These are phyloP conservation scores for Drosophila macrospina DNA, from an alignment of 2,888 invertebrate genomes.

Conservation along the genomic window DNA sequence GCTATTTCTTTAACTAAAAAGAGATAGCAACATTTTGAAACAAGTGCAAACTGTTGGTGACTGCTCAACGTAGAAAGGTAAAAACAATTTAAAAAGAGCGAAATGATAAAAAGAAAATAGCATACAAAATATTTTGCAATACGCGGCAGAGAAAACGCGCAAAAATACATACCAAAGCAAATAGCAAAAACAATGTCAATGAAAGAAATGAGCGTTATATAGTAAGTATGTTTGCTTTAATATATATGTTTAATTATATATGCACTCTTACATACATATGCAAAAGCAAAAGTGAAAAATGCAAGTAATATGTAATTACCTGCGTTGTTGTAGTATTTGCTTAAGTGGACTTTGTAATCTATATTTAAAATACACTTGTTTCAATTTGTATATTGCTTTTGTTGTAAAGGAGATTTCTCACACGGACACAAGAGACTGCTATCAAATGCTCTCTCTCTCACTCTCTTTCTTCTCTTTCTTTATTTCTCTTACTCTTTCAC, in stretches of 20 bases:
- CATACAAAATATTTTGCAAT: constrained; percentile 56
- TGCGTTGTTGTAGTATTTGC: constrained; percentile 49
- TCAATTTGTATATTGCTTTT: constrained; percentile 39
- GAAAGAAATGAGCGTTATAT: constrained; percentile 41
- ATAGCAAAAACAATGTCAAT: constrained; percentile 52
- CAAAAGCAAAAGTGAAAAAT: constrained; percentile 56
- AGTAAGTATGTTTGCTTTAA: constrained; percentile 13
- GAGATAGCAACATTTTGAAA: constrained; percentile 52
- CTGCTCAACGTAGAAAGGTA: constrained; percentile 62
- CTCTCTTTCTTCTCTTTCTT: constrained; percentile 7
- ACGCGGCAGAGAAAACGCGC: constrained; percentile 64
- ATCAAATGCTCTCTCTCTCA: constrained; percentile 7
- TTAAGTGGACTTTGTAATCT: constrained; percentile 66
- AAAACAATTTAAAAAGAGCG: constrained; percentile 50
- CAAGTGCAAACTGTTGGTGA: constrained; percentile 62
- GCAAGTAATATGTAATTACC: constrained; percentile 62
- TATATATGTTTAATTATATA: background rate
- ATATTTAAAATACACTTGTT: constrained; percentile 72
- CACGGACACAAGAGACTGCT: constrained; percentile 25
- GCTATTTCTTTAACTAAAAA: constrained; percentile 49
- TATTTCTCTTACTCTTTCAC: constrained; percentile 22
- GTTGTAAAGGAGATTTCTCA: constrained; percentile 33
- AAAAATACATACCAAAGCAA: constrained; percentile 53
- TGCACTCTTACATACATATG: constrained; percentile 6
- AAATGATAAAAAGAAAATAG: constrained; percentile 64